A percentile compares a stretch with the other conserved stretches of the same genome.
These are phyloP conservation scores for Suncus etruscus DNA, from an alignment of 2,113 vertebrate genomes.

Conservation along the genomic window DNA sequence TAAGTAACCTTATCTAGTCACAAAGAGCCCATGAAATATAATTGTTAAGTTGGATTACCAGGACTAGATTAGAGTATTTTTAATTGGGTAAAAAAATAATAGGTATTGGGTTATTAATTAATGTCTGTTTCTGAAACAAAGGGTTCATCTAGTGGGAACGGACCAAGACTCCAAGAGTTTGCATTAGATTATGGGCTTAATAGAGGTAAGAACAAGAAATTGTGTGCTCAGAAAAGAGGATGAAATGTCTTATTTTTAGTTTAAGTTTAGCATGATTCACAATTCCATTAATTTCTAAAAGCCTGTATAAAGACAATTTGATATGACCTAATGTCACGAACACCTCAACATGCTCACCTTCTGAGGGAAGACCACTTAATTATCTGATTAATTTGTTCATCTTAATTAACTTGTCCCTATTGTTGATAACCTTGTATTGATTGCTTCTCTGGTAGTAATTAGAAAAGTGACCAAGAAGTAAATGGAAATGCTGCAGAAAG, in stretches of 20 bases:
- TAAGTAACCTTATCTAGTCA: conserved; percentile 27
- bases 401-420: conserved; percentile 80
- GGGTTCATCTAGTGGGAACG: background rate
- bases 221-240: background rate
- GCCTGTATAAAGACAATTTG: conserved; percentile 53
- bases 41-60: background rate
- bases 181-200: background rate
- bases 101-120: background rate
- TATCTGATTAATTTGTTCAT: conserved; percentile 78
- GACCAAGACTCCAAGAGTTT: background rate
- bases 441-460: conserved; percentile 75
- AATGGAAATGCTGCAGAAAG: conserved; percentile 34
- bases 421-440: conserved; percentile 81
- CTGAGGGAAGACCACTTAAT: conserved; percentile 70
- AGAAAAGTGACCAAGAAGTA: conserved; percentile 60
- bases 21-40: conserved; percentile 47
- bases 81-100: conserved; percentile 31
- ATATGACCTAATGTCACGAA: conserved; percentile 50
- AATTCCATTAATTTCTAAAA: conserved; percentile 14
- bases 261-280: background rate
- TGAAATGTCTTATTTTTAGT: background rate
- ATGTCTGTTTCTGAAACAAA: conserved; percentile 16
- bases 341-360: conserved; percentile 67
- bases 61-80: background rate
- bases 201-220: conserved; percentile 31